These are phyloP conservation scores for Alsophila aescularia DNA, from an alignment of 2,888 invertebrate species.

Conservation along the genomic window DNA sequence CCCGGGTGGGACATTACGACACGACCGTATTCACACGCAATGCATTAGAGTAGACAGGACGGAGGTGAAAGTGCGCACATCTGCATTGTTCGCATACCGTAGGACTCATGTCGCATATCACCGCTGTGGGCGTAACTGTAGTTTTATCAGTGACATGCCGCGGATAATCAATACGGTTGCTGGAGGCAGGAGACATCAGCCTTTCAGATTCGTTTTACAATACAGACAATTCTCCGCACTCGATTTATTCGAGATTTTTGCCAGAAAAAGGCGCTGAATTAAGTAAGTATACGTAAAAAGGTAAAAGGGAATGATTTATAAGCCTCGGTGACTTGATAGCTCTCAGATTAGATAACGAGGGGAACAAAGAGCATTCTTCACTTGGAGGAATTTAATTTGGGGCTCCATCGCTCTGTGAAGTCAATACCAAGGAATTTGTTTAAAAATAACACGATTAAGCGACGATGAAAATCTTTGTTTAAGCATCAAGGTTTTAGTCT, in stretches of 20 bases:
- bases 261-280: neutral
- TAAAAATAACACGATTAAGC: neutral
- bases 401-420: conserved; percentile 5
- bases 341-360: conserved; percentile 53
- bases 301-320: conserved; percentile 41
- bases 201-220: conserved; percentile 23
- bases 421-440: conserved; percentile 1
- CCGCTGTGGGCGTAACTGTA: conserved; percentile 57
- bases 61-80: conserved; percentile 76
- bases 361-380: conserved; percentile 41
- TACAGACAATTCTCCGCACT: conserved; percentile 27
- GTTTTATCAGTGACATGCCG: conserved; percentile 37
- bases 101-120: conserved; percentile 29
- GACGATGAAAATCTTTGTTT: neutral
- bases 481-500: conserved; percentile 14
- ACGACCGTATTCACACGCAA: conserved; percentile 61
- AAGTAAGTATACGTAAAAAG: conserved; percentile 15
- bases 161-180: conserved; percentile 20
- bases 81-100: conserved; percentile 56
- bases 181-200: conserved; percentile 9
- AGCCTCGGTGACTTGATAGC: conserved; percentile 41
- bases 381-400: conserved; percentile 33
- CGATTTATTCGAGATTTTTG: conserved; percentile 21
- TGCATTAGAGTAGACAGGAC: conserved; percentile 53
- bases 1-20: conserved; percentile 56